A percentile compares a stretch with the other conserved stretches of the same genome.
phyloP scores from a whole-genome alignment of 2,888 invertebrate species.

The Corbicula japonica region DNA sequence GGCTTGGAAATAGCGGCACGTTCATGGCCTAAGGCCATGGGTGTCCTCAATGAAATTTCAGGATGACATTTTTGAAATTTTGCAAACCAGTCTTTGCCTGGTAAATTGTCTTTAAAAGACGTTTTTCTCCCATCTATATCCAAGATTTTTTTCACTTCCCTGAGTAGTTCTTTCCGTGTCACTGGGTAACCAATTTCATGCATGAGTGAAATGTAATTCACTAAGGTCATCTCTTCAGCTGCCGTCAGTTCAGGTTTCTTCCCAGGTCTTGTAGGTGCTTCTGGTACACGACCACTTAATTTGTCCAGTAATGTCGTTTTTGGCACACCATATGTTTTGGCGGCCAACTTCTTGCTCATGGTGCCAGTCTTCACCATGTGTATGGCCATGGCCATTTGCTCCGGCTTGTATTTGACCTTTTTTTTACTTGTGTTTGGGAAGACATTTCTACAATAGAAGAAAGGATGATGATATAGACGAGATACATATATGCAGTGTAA shows the following conservation, averaged over 20 bases:
- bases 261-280: not conserved
- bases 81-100: conserved; percentile 20
- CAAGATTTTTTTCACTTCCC: not conserved
- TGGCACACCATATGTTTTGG: no score
- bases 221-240: conserved; percentile 3
- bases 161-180: conserved; percentile 1
- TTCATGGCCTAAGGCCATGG: conserved; percentile 3
- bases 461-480: no score
- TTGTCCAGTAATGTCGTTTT: no score
- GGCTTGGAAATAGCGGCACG: no score
- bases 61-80: conserved; percentile 3
- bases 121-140: conserved; percentile 2
- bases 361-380: no score
- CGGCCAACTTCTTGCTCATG: no score
- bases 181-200: not conserved
- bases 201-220: not conserved
- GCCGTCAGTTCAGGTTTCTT: not conserved
- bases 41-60: conserved; percentile 12
- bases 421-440: not conserved
- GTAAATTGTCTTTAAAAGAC: conserved; percentile 2
- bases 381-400: no score
- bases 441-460: not conserved
- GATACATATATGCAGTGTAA: no score
- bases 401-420: no score
- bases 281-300: no score